Evolutionary conservation across 2,888 invertebrate species (phyloP).

Genomic region (Cantharis rustica): DNA sequence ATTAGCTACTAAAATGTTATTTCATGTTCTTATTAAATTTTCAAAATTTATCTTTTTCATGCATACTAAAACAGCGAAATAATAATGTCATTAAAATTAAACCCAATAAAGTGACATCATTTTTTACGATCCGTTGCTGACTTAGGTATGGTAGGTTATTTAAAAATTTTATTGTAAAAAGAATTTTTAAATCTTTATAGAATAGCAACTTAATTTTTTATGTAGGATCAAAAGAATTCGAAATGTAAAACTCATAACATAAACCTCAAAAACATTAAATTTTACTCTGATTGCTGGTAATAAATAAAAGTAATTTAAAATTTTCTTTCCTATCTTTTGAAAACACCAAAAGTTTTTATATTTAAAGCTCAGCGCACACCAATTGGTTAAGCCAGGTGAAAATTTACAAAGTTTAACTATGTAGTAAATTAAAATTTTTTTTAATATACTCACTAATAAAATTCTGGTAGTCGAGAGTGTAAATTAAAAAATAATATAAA

Average conservation of each 20-base stretch:
- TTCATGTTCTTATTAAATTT: neutral
- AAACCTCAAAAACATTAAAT: neutral
- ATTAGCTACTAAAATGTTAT: neutral
- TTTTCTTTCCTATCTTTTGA: neutral
- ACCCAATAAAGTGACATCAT: neutral
- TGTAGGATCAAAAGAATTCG: neutral
- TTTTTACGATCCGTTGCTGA: neutral
- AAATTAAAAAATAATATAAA: too few species aligned
- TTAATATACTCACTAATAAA: too few species aligned
- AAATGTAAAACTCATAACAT: neutral
- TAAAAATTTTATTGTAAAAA: neutral
- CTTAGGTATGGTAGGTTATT: neutral
- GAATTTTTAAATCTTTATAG: neutral
- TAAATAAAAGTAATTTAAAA: neutral
- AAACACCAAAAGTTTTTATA: neutral
- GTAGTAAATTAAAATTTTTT: too few species aligned
- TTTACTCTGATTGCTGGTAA: neutral
- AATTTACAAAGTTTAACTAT: too few species aligned
- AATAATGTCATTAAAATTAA: neutral
- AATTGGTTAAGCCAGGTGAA: neutral
- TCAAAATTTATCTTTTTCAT: neutral
- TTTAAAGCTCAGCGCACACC: neutral
- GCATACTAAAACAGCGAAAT: neutral
- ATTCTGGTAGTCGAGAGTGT: too few species aligned
- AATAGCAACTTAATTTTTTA: neutral